These are phyloP conservation scores for Urocyon cinereoargenteus DNA, from an alignment of 2,797 vertebrate species.

Conservation along the genomic window DNA sequence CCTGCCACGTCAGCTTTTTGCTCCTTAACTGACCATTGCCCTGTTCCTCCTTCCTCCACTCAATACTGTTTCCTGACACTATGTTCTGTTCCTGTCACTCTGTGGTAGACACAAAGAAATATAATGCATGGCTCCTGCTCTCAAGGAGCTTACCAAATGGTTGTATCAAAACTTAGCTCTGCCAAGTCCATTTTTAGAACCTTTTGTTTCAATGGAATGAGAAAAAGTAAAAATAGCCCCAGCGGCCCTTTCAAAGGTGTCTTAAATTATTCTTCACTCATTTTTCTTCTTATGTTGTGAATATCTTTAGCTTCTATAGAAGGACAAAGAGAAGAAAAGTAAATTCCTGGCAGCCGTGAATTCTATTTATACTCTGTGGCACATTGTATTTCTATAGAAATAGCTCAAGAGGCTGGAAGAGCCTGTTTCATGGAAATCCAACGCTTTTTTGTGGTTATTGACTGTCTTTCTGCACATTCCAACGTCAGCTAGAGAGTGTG, in stretches of 20 bases:
- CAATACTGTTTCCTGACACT: not conserved
- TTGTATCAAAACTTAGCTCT: conserved; percentile 34
- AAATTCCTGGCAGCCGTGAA: conserved; percentile 41
- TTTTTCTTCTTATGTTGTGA: conserved; percentile 67
- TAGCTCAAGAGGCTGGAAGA: conserved; percentile 63
- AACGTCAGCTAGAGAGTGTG: not conserved
- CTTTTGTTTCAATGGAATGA: conserved; percentile 80
- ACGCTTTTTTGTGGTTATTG: conserved; percentile 57
- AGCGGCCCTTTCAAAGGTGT: conserved; percentile 72
- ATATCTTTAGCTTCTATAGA: conserved; percentile 69
- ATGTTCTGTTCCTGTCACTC: not conserved
- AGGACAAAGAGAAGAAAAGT: conserved; percentile 68
- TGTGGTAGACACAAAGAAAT: not conserved
- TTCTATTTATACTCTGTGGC: conserved; percentile 58
- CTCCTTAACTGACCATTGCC: not conserved
- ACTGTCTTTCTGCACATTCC: conserved; percentile 71
- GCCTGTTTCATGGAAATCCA: conserved; percentile 70
- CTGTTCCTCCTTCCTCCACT: not conserved
- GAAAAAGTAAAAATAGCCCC: conserved; percentile 78
- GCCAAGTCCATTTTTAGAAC: conserved; percentile 77
- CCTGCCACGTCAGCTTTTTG: not conserved
- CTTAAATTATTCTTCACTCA: conserved; percentile 64
- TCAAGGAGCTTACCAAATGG: conserved; percentile 61
- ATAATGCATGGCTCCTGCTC: not conserved
- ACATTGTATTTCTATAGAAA: conserved; percentile 69